Evolutionary conservation across 2,113 vertebrate species (phyloP), one percentile per base, ranked within the genome.

Genomic region (Hirundichthys speculiger): DNA sequence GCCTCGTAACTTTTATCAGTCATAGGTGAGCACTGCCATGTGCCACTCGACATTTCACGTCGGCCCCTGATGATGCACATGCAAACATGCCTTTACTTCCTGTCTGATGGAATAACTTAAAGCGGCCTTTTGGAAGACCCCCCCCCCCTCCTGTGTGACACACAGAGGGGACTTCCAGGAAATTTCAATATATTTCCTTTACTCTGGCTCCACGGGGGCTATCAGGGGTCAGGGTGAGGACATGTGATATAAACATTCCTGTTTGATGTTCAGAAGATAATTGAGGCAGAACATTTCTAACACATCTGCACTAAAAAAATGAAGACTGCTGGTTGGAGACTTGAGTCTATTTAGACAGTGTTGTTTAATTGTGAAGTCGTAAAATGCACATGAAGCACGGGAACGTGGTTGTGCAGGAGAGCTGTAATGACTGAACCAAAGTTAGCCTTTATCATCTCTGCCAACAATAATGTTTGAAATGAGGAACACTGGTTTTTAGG

Each of bases 121-220:
- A 9, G 30, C 30, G 11, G 30, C 11, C 30, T 34, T 3, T 19
- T 27, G 51, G 63, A 65, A 64, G 45, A 64, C 19, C 8, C 11
- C 30, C 50, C 20, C 41, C 18, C 15, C 14, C 19, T 27, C 47
- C 50, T 46, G 30, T 25, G 51, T 59, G 61, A 72, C 67, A 69
- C 49, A 62, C 46, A 43, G 9, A 27, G 22, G 51, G 47, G 43
- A 70, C 68, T 88, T 90, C 79, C 76, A 76, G 78, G 82, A 89
- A 85, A 75, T 51, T 42, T 80, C 59, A 30, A 46, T 63, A 72
- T 60, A 69, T 73, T 87, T 70, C 75, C 71, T 69, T 74, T 30
- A 42, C 57, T 57, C 45, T 67, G 79, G 79, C 54, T 76, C 78
- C 79, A 75, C 45, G 60, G 40, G 12, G 78, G n/a, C 60, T 43